Evolutionary conservation across 2,797 vertebrate species (phyloP).

Genomic region (Percopsis omiscomaycus): DNA sequence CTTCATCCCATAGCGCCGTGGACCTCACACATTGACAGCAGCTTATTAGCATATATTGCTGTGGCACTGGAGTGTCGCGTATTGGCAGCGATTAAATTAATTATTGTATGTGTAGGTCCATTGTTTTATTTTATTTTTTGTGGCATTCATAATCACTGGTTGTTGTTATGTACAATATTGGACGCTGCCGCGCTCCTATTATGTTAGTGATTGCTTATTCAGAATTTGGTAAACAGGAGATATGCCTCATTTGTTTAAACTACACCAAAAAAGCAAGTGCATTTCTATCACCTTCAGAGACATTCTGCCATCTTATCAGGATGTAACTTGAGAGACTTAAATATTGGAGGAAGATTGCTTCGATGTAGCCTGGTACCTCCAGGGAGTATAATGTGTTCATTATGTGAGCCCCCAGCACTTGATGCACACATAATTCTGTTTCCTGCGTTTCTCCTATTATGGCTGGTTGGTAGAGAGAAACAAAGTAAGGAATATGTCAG

Average conservation of each 20-base stretch:
- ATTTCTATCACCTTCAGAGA: conserved; percentile 14
- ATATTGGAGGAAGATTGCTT: conserved; percentile 1
- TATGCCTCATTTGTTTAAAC: conserved; percentile 27
- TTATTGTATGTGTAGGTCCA: conserved; percentile 24
- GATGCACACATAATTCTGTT: conserved; percentile 6
- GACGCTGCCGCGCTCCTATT: conserved; percentile 30
- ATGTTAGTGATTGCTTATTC: conserved; percentile 58
- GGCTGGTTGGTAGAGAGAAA: conserved; percentile 11
- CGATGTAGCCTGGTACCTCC: neutral
- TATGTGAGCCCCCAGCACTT: neutral
- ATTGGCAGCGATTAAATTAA: conserved; percentile 36
- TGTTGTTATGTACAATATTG: conserved; percentile 34
- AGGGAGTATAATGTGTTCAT: neutral
- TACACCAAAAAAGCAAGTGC: conserved; percentile 17
- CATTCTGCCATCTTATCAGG: conserved; percentile 21
- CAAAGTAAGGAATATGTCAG: conserved; percentile 23
- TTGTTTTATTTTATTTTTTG: conserved; percentile 44
- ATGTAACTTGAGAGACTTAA: conserved; percentile 26
- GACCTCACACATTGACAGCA: conserved; percentile 54
- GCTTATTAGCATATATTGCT: conserved; percentile 59
- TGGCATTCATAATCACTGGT: conserved; percentile 42
- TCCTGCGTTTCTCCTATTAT: conserved; percentile 1
- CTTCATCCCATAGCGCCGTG: conserved; percentile 44
- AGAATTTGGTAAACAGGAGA: conserved; percentile 27
- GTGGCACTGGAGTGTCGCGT: conserved; percentile 36